phyloP scores from a whole-genome alignment of 2,888 invertebrate genomes.

The Drosophila anceps region DNA sequence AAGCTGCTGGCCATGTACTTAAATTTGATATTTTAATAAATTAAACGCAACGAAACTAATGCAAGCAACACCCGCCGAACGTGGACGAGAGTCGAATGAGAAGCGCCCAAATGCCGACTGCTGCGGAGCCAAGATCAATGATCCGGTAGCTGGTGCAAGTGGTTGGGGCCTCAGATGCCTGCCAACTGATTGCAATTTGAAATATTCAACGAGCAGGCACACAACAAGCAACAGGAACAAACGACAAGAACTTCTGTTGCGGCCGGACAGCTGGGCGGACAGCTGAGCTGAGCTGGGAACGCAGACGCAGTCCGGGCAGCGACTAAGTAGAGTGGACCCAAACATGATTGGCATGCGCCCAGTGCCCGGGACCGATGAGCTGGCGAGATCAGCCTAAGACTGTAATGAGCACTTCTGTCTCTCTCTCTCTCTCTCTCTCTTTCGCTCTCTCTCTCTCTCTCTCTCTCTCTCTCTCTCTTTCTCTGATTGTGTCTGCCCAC shows the following conservation, averaged over 20 bases:
- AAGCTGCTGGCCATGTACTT: slow-evolving; percentile 53
- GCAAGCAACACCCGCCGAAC: slow-evolving; percentile 50
- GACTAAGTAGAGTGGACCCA: slow-evolving; percentile 54
- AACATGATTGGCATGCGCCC: slow-evolving; percentile 68
- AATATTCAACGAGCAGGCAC: slow-evolving; percentile 73
- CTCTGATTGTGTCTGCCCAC: slow-evolving; percentile 31
- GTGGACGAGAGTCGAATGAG: not conserved
- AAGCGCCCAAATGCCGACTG: slow-evolving; percentile 4
- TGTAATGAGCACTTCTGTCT: slow-evolving; percentile 60
- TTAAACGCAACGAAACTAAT: slow-evolving; percentile 61
- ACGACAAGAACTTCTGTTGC: slow-evolving; percentile 79
- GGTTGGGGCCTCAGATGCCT: slow-evolving; percentile 60
- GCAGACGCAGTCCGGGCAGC: slow-evolving; percentile 36
- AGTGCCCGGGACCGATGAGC: slow-evolving; percentile 16
- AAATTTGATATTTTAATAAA: slow-evolving; percentile 81
- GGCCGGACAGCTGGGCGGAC: slow-evolving; percentile 46
- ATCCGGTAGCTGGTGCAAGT: slow-evolving; percentile 48
- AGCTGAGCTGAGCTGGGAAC: slow-evolving; percentile 17
- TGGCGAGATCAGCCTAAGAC: slow-evolving; percentile 47
- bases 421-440: slow-evolving; percentile 4
- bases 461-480: not conserved
- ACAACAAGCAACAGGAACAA: slow-evolving; percentile 69
- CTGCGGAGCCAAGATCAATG: slow-evolving; percentile 36
- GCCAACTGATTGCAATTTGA: slow-evolving; percentile 82
- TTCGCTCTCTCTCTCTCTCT: not conserved